These are phyloP conservation scores for Scolanthus callimorphus DNA, from an alignment of 92 coral and sea anemone genomes.

Conservation along the genomic window DNA sequence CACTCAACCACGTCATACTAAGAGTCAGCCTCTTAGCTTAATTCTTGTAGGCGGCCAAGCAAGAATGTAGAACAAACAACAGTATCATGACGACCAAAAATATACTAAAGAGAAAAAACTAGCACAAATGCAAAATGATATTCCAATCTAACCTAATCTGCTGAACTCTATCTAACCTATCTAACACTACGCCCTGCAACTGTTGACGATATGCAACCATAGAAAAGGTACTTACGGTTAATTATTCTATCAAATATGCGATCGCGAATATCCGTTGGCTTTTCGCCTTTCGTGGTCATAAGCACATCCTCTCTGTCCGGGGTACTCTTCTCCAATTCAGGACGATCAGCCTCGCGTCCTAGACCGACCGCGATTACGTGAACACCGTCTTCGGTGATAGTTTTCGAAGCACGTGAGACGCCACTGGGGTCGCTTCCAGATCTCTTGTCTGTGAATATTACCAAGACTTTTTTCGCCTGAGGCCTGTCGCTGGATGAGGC, in stretches of 20 bases:
- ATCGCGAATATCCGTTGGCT: slow-evolving; percentile 32
- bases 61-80: too few relatives aligned
- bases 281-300: slow-evolving; percentile 39
- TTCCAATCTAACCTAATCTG: too few relatives aligned
- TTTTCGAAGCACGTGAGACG: slow-evolving; percentile 45
- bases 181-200: too few relatives aligned
- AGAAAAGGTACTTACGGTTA: slow-evolving; percentile 9
- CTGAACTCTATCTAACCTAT: too few relatives aligned
- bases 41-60: too few relatives aligned
- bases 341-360: slow-evolving; percentile 52
- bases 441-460: slow-evolving; percentile 76
- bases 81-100: too few relatives aligned
- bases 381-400: slow-evolving; percentile 48
- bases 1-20: too few relatives aligned
- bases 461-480: slow-evolving; percentile 71
- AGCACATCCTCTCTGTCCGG: slow-evolving; percentile 57
- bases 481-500: slow-evolving; percentile 25
- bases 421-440: slow-evolving; percentile 58
- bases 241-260: slow-evolving; percentile 40
- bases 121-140: too few relatives aligned
- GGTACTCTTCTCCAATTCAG: slow-evolving; percentile 37
- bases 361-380: slow-evolving; percentile 68
- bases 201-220: background rate
- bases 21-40: too few relatives aligned
- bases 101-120: too few relatives aligned